Evolutionary conservation across 2,113 vertebrate species (phyloP).

Genomic region (Alethe castanea): DNA sequence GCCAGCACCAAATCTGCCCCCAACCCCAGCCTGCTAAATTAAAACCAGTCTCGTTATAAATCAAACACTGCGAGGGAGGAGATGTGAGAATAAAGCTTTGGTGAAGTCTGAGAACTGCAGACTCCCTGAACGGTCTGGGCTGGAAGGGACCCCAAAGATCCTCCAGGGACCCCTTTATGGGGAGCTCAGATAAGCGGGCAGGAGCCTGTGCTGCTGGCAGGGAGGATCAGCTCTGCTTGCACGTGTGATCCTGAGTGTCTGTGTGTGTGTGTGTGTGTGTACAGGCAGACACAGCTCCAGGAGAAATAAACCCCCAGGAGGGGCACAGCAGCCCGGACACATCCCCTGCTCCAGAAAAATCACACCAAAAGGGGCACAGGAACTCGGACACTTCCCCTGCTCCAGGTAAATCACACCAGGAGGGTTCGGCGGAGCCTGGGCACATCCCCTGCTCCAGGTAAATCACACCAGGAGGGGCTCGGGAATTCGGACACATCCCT

Average conservation of each 20-base stretch:
- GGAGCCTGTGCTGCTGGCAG: not conserved
- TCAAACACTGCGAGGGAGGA: fast-evolving
- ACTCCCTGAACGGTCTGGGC: not conserved
- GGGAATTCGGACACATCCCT: no score
- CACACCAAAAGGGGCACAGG: no score
- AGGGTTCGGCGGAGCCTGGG: no score
- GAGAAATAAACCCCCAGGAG: not conserved
- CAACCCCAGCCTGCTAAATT: not conserved
- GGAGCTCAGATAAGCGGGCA: fast-evolving
- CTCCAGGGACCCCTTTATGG: not conserved
- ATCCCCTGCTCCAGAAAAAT: not conserved
- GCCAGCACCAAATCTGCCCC: not conserved
- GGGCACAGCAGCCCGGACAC: not conserved
- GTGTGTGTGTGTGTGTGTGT: not conserved
- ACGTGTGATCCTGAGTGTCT: not conserved
- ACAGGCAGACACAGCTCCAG: not conserved
- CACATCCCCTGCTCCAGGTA: no score
- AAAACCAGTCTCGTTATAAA: not conserved
- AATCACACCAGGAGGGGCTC: no score
- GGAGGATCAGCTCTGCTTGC: not conserved
- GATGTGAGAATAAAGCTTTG: not conserved
- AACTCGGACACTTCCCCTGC: no score
- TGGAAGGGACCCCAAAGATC: not conserved
- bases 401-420: not conserved
- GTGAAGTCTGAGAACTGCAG: not conserved